Evolutionary conservation across 1,140 invertebrate genomes (phyloP).

Genomic region (Ceratoteleas bidentatus): DNA sequence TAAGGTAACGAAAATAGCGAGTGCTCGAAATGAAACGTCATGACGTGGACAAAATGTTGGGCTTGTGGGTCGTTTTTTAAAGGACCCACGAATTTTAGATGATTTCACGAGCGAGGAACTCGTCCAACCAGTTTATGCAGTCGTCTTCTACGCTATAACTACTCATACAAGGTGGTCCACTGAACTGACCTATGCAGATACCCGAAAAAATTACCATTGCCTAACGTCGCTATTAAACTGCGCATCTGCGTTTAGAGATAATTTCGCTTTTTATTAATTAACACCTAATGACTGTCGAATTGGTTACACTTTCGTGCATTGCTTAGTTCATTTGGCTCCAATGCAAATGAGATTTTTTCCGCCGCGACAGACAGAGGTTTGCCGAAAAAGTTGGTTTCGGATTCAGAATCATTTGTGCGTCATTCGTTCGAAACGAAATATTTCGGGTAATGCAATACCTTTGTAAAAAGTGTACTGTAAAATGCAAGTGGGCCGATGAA

Average conservation of each 20-base stretch:
- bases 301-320: slow-evolving; percentile 9
- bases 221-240: slow-evolving; percentile 39
- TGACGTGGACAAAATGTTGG: slow-evolving; percentile 58
- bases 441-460: too few relatives aligned
- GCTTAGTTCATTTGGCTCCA: not conserved
- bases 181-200: slow-evolving; percentile 70
- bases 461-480: too few relatives aligned
- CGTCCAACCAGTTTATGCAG: slow-evolving; percentile 68
- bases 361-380: slow-evolving; percentile 1
- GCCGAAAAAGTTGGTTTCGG: slow-evolving; percentile 14
- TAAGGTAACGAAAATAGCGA: slow-evolving; percentile 49
- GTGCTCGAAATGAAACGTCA: slow-evolving; percentile 55
- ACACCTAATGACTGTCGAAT: not conserved
- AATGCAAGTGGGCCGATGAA: too few relatives aligned
- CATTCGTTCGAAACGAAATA: too few relatives aligned
- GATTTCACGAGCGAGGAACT: slow-evolving; percentile 65
- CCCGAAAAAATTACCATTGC: slow-evolving; percentile 51
- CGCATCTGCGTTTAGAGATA: slow-evolving; percentile 6
- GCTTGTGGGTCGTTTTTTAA: slow-evolving; percentile 60
- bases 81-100: slow-evolving; percentile 67
- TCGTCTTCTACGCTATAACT: slow-evolving; percentile 64
- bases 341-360: slow-evolving; percentile 19
- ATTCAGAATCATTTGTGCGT: not conserved
- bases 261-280: slow-evolving; percentile 19
- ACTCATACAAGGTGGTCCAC: slow-evolving; percentile 63